Conservation (phyloP, 2,113 vertebrate species). For the Brienomyrus brachyistius region DNA sequence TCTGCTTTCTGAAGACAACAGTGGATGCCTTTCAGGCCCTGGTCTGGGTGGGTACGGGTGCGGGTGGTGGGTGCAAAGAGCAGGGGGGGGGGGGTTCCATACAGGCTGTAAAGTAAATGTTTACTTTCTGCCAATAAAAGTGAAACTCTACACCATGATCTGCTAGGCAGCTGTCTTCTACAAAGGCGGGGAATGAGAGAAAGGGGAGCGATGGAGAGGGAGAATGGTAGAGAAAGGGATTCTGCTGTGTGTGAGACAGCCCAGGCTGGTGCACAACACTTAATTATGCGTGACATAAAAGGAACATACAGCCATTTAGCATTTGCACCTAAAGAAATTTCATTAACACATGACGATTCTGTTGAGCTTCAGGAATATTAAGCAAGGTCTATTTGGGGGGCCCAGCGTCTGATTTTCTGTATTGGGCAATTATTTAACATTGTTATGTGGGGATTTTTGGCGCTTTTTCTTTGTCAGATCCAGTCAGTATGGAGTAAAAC, state of each 20-base stretch:
- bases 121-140: constrained; percentile 29
- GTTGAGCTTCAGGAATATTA: background rate
- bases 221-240: background rate
- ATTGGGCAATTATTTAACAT: background rate
- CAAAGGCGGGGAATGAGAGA: constrained; percentile 17
- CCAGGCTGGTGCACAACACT: constrained; percentile 1
- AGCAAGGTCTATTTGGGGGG: background rate
- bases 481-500: background rate
- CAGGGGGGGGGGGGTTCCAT: constrained; percentile 5
- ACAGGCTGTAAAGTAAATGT: constrained; percentile 24
- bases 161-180: constrained; percentile 19
- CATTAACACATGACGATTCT: background rate
- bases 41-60: constrained; percentile 7
- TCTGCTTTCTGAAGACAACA: constrained; percentile 23
- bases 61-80: constrained; percentile 13
- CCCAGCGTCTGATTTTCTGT: background rate
- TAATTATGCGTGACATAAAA: constrained; percentile 18
- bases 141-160: constrained; percentile 24
- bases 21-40: constrained; percentile 13
- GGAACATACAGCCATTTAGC: constrained; percentile 15
- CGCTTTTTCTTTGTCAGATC: background rate
- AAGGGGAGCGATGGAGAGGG: constrained; percentile 10
- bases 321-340: constrained; percentile 13
- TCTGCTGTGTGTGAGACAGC: background rate
- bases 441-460: background rate